Conservation (phyloP, 30 jellyfish, hydroid and myxozoan species). For the Haliclystus octoradiatus region DNA sequence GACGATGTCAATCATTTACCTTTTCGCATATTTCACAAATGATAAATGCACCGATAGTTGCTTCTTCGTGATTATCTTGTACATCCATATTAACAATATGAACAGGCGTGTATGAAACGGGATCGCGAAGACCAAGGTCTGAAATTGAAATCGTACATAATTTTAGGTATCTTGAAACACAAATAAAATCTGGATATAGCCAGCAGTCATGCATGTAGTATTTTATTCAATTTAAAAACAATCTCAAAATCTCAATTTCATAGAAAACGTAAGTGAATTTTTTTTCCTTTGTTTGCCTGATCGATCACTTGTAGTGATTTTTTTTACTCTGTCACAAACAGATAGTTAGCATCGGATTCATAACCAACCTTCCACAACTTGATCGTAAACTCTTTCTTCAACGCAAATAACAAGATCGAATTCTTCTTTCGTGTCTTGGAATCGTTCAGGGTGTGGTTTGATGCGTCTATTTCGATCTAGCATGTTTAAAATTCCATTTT, state of each 20-base stretch:
- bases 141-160: background rate
- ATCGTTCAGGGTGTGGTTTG: constrained; percentile 72
- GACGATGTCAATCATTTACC: constrained; percentile 15
- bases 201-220: no score
- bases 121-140: constrained; percentile 85
- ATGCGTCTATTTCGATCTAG: constrained; percentile 90
- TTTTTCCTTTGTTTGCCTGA: no score
- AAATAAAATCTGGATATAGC: no score
- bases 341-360: no score
- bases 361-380: constrained; percentile 84
- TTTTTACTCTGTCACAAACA: no score
- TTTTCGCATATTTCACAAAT: constrained; percentile 89
- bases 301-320: no score
- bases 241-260: no score
- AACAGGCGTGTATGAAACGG: constrained; percentile 73
- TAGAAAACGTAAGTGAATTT: no score
- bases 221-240: no score
- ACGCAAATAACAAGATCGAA: constrained; percentile 76
- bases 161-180: no score
- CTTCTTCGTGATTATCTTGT: constrained; percentile 93
- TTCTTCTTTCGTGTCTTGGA: constrained; percentile 66
- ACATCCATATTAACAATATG: constrained; percentile 80
- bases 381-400: constrained; percentile 92
- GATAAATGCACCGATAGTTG: constrained; percentile 83
- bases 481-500: constrained; percentile 92